These are phyloP conservation scores for Rhingia rostrata DNA, from an alignment of 2,888 invertebrate species.

Conservation along the genomic window DNA sequence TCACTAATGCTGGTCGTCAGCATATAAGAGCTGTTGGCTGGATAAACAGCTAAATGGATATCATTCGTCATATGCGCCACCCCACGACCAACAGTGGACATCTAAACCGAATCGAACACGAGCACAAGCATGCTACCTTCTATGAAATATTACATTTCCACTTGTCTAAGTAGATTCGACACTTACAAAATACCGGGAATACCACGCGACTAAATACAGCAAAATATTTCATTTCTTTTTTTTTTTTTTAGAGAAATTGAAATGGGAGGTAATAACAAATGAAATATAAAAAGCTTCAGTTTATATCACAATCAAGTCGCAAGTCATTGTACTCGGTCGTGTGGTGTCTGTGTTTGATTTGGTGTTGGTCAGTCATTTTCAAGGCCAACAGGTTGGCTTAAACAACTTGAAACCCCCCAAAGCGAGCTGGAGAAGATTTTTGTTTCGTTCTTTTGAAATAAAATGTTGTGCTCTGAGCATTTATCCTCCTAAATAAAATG, in stretches of 20 bases:
- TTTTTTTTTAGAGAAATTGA: slow-evolving; percentile 31
- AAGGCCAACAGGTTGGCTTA: slow-evolving; percentile 69
- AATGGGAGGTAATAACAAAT: slow-evolving; percentile 33
- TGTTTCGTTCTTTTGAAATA: slow-evolving; percentile 16
- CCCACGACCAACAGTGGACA: slow-evolving; percentile 1
- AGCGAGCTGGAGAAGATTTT: slow-evolving; percentile 36
- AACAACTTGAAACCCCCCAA: slow-evolving; percentile 48
- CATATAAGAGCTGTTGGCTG: background rate
- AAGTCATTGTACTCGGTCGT: slow-evolving; percentile 65
- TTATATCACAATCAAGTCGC: slow-evolving; percentile 33
- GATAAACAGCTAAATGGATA: slow-evolving; percentile 42
- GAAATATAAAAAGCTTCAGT: slow-evolving; percentile 2
- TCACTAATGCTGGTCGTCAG: slow-evolving; percentile 35
- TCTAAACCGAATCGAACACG: background rate
- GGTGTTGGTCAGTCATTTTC: slow-evolving; percentile 61
- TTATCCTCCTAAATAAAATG: too few species aligned
- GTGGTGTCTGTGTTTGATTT: slow-evolving; percentile 27
- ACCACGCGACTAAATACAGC: slow-evolving; percentile 6
- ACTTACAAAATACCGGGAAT: slow-evolving; percentile 17
- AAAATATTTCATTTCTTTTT: slow-evolving; percentile 9
- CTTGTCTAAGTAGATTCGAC: slow-evolving; percentile 17
- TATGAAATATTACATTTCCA: slow-evolving; percentile 12
- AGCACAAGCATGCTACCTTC: background rate
- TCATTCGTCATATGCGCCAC: slow-evolving; percentile 33
- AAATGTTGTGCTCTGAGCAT: background rate